Evolutionary conservation across 1,140 invertebrate genomes (phyloP).

Genomic region (Ceratosolen fusciceps): DNA sequence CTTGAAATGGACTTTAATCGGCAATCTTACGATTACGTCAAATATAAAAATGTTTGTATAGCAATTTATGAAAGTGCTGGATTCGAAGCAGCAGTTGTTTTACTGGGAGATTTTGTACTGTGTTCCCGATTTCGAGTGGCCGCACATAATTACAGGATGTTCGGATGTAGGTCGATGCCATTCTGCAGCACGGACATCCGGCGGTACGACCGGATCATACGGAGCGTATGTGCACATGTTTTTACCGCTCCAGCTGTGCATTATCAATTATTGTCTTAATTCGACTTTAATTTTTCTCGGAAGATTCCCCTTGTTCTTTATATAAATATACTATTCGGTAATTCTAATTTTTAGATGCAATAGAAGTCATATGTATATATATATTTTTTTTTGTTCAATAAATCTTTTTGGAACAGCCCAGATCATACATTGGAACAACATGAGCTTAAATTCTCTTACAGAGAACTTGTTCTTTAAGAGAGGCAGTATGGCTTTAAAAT

Average conservation of each 20-base stretch:
- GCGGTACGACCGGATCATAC: not conserved
- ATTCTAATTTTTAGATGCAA: too few species aligned
- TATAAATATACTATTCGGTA: too few species aligned
- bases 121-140: not conserved
- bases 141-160: slow-evolving; percentile 48
- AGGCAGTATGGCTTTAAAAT: too few species aligned
- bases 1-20: not conserved
- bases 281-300: not conserved
- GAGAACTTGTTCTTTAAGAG: too few species aligned
- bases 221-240: not conserved
- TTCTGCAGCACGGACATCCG: slow-evolving; percentile 36
- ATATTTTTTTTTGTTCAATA: too few species aligned
- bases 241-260: not conserved
- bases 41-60: not conserved
- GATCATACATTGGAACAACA: too few species aligned
- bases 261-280: not conserved
- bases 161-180: slow-evolving; percentile 41
- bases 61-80: not conserved
- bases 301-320: not conserved
- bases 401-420: too few species aligned
- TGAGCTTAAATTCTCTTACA: too few species aligned
- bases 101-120: slow-evolving; percentile 27
- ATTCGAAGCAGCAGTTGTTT: not conserved
- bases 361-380: too few species aligned
- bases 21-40: too few species aligned